phyloP scores from a whole-genome alignment of 2,113 vertebrate genomes.

The Phrynocephalus versicolor region DNA sequence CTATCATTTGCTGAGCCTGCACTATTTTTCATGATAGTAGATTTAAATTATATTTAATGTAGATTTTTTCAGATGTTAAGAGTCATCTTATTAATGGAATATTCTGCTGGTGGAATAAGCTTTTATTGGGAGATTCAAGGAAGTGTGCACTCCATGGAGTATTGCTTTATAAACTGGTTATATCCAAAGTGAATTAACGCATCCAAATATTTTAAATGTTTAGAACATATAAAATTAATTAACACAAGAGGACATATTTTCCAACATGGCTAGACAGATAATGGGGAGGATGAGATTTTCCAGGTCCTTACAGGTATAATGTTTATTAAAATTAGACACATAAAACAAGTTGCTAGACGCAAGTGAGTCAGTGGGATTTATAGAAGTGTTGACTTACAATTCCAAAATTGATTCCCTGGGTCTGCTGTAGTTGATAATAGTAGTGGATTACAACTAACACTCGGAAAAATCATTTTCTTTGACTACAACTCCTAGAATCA shows the following conservation, averaged over 20 bases:
- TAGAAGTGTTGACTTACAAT: too few species aligned
- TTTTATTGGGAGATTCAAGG: background rate
- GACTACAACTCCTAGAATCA: too few species aligned
- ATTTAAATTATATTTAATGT: background rate
- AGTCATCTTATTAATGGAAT: background rate
- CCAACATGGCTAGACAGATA: background rate
- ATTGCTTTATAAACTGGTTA: background rate
- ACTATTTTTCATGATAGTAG: background rate
- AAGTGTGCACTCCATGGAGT: background rate
- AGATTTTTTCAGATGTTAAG: background rate
- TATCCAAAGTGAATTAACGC: background rate
- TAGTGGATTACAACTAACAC: too few species aligned
- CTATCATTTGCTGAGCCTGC: background rate
- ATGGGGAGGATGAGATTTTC: background rate
- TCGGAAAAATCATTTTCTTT: too few species aligned
- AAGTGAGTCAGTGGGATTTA: too few species aligned
- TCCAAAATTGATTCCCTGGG: too few species aligned
- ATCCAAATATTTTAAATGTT: background rate
- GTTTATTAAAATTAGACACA: too few species aligned
- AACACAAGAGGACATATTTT: background rate
- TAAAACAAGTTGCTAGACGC: too few species aligned
- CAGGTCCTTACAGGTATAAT: background rate
- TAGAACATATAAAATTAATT: background rate
- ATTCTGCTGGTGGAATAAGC: background rate
- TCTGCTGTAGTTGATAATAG: too few species aligned